Evolutionary conservation across 2,888 invertebrate species (phyloP), one percentile per base, ranked within the genome.

Genomic region (Lithodes maja): DNA sequence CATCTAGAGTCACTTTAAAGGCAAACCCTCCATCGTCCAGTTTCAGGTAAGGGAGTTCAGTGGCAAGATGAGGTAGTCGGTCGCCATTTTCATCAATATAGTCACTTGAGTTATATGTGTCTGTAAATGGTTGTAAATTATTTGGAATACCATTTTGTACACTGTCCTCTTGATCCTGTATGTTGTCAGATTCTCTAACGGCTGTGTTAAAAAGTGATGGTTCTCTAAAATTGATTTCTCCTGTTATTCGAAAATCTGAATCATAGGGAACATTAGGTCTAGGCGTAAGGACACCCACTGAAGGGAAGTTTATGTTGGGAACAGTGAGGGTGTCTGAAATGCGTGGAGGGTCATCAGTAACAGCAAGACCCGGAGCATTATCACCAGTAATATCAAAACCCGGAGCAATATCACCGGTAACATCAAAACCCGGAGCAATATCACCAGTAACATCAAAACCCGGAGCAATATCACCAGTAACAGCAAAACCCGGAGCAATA

Each of bases 1-100:
- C 69, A 52, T 82, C 82, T n/a, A 69, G 82, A 1, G 82, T 82
- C 17, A 69, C 68, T 17, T 69, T 68, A 7, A 82, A 69, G 1
- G 69, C 82, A n/a, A 69, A 82, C n/a, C 12, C 69, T 12, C 82
- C 81, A 15, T 81, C 82, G 2, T 69, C 52, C 33, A 52, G 5
- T 5, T 50, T 69, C n/a, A 69, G 5, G 50, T 50, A 82, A n/a
- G 82, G 68, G 52, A 82, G 52, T 49, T 69, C 50, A 33, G 69
- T 17, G 53, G 69, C 82, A 9, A 81, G 68, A n/a, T 49, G 12
- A 49, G 82, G 82, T 12, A 71, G 71, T 3, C 17, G 71, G n/a
- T 5, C 15, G 5, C 17, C 17, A 61, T n/a, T 17, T 12, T n/a
- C 71, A n/a, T 71, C 71, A 71, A 5, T 71, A 12, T 5, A 17